phyloP scores from a whole-genome alignment of 2,888 invertebrate genomes.

The Salticus scenicus region DNA sequence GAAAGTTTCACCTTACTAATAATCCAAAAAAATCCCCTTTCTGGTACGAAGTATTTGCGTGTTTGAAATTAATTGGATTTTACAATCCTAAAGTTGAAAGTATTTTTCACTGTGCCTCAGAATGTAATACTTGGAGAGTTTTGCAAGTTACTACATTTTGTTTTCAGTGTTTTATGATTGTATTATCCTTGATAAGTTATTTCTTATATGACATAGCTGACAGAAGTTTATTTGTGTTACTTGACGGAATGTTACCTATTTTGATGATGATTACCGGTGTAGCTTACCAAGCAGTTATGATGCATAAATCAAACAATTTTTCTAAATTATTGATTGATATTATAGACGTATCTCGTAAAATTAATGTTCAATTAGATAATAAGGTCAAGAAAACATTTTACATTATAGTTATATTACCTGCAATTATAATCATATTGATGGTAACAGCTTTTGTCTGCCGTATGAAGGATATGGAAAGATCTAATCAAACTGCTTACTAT shows the following conservation, averaged over 20 bases:
- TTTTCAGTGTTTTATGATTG: constrained; percentile 10
- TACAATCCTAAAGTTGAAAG: neutral
- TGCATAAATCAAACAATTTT: neutral
- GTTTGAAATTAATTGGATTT: constrained; percentile 1
- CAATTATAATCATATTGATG: neutral
- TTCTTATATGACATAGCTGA: neutral
- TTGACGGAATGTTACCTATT: neutral
- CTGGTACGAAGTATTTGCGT: neutral
- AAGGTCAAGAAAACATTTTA: neutral
- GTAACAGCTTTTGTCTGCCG: no score
- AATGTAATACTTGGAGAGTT: neutral
- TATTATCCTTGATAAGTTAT: neutral
- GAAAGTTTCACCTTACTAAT: no score
- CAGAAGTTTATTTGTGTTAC: neutral
- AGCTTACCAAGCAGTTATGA: constrained; percentile 1
- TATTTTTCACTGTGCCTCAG: no score
- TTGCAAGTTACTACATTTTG: neutral
- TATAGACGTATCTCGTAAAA: neutral
- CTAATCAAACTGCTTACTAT: neutral
- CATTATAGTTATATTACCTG: neutral
- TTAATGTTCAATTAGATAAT: neutral
- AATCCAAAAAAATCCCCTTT: no score
- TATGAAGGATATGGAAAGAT: neutral
- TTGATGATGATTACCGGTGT: neutral
- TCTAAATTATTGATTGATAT: neutral